These are phyloP conservation scores for Archaeoteleia sp. DNA, from an alignment of 2,888 invertebrate genomes.

Conservation along the genomic window DNA sequence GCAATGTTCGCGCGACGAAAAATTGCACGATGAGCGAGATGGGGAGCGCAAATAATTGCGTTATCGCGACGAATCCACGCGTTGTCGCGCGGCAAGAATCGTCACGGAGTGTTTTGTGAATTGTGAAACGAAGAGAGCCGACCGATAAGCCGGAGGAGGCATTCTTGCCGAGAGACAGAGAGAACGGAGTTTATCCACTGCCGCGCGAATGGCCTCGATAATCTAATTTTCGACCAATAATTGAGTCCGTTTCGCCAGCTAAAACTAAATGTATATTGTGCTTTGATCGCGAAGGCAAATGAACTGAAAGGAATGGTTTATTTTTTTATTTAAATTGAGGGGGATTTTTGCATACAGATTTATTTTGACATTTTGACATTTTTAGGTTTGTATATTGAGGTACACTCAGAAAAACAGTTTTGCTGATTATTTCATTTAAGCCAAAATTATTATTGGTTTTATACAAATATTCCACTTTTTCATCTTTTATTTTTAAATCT, in stretches of 20 bases:
- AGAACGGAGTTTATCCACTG: constrained; percentile 17
- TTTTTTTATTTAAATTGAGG: background rate
- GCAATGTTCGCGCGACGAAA: background rate
- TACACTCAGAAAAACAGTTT: no score
- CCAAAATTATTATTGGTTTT: no score
- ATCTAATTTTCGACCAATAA: constrained; percentile 24
- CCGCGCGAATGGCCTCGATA: constrained; percentile 10
- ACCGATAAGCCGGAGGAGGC: constrained; percentile 27
- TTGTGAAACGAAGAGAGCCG: constrained; percentile 30
- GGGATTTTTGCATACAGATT: background rate
- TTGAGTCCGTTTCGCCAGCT: constrained; percentile 3
- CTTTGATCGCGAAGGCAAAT: constrained; percentile 13
- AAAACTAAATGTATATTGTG: constrained; percentile 1
- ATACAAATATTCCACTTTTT: no score
- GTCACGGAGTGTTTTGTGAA: constrained; percentile 38
- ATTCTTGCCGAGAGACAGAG: no score
- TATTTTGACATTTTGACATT: no score
- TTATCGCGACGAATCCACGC: constrained; percentile 6
- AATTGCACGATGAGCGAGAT: background rate
- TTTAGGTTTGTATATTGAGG: no score
- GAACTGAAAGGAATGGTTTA: constrained; percentile 12
- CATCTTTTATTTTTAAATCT: no score
- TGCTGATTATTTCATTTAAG: no score
- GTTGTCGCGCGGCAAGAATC: background rate
- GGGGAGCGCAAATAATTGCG: constrained; percentile 21